Conservation (phyloP, 1,140 invertebrate genomes). For the Proales similis region DNA sequence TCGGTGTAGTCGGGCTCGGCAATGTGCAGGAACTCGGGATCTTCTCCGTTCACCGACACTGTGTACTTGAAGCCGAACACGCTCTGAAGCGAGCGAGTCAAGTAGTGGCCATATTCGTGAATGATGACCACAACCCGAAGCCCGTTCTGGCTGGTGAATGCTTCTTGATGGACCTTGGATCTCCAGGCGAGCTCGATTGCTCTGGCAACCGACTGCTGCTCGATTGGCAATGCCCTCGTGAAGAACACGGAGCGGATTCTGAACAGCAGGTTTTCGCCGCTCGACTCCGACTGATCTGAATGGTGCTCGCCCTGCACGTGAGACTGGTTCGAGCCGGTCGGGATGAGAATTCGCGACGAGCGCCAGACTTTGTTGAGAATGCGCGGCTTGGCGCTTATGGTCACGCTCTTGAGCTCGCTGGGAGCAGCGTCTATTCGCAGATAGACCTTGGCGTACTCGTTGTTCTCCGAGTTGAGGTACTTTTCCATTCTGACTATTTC, state of each 20-base stretch:
- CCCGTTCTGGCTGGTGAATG: slow-evolving; percentile 22
- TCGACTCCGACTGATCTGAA: no score
- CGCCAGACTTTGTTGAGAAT: no score
- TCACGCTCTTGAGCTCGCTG: no score
- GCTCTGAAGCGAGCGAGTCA: not conserved
- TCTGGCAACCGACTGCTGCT: not conserved
- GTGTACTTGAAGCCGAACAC: slow-evolving; percentile 26
- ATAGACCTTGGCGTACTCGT: slow-evolving; percentile 19
- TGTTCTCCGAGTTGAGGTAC: slow-evolving; percentile 13
- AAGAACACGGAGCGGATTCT: slow-evolving; percentile 21
- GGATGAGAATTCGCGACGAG: no score
- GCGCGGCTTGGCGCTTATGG: no score
- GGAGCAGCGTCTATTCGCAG: slow-evolving; percentile 8
- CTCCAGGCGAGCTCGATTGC: slow-evolving; percentile 16
- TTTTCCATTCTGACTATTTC: slow-evolving; percentile 34
- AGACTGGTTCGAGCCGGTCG: no score
- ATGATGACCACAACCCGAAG: slow-evolving; percentile 7
- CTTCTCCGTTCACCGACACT: slow-evolving; percentile 31
- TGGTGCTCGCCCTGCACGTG: no score
- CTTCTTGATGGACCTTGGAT: not conserved
- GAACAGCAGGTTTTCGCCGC: slow-evolving; percentile 15
- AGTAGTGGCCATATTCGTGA: slow-evolving; percentile 7
- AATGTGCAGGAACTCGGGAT: slow-evolving; percentile 3
- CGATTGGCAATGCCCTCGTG: slow-evolving; percentile 5
- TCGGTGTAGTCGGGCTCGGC: slow-evolving; percentile 8